A percentile compares a stretch with the other conserved stretches of the same genome.
Evolutionary conservation across 2,888 invertebrate species (phyloP).

Genomic region (Idaea aversata): DNA sequence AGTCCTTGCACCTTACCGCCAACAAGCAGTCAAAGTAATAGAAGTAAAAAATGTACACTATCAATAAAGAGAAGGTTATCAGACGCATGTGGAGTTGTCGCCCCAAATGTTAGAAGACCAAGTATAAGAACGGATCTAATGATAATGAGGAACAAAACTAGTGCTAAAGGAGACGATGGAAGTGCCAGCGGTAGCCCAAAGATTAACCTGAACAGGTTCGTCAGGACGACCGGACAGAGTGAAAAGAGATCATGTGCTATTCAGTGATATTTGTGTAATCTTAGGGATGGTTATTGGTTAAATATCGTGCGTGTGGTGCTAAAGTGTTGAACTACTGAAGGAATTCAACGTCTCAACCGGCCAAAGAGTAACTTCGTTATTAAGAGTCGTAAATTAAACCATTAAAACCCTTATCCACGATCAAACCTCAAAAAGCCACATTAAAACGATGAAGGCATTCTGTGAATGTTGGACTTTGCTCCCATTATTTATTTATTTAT

Average conservation of each 20-base stretch:
- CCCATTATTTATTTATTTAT: no score
- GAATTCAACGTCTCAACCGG: neutral
- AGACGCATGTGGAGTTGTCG: slow-evolving; percentile 93
- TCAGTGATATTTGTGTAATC: slow-evolving; percentile 62
- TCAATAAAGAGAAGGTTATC: slow-evolving; percentile 91
- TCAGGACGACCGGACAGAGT: slow-evolving; percentile 64
- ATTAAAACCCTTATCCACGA: neutral
- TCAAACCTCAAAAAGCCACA: neutral
- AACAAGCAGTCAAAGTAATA: slow-evolving; percentile 82
- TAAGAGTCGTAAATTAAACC: neutral
- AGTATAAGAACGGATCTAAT: slow-evolving; percentile 93
- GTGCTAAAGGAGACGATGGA: slow-evolving; percentile 85
- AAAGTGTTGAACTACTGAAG: slow-evolving; percentile 8
- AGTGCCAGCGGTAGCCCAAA: slow-evolving; percentile 78
- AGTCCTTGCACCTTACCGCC: slow-evolving; percentile 88
- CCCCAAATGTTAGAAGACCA: slow-evolving; percentile 92
- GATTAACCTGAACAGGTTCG: slow-evolving; percentile 72
- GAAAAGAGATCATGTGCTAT: slow-evolving; percentile 72
- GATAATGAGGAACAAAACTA: slow-evolving; percentile 92
- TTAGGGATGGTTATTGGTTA: slow-evolving; percentile 20
- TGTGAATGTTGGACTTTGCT: no score
- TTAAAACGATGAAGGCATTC: no score
- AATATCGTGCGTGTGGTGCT: slow-evolving; percentile 20
- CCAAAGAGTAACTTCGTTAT: neutral
- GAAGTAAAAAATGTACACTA: slow-evolving; percentile 87